Base-by-base conservation (phyloP, 2,888 invertebrate species). In the Tipula vernalis region DNA sequence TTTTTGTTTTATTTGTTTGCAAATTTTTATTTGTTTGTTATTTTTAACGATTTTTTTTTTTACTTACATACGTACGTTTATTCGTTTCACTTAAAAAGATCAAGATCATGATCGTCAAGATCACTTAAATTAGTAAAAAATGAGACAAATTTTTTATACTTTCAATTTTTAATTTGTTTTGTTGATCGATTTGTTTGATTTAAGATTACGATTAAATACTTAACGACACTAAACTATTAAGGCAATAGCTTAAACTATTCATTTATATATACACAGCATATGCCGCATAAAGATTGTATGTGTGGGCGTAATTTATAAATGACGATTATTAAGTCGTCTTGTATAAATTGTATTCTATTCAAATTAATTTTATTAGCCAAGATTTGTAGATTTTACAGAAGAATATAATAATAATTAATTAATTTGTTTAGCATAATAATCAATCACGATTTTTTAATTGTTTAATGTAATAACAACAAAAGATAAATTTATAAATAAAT, bases 81-180 rank as follows among this genome's bases (percentile, higher is more conserved):
- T 12, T 12, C 44, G 15, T 71, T 71, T 51, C n/a, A 51, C 51
- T 51, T 71, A 28, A 71, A 28, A 71, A 71, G 71, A 71, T 71
- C 71, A 71, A 71, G 71, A 71, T 71, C 71, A 71, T 28, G 71
- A 71, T 18, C 71, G 28, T 71, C 28, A 12, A 28, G 71, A 71
- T 71, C 71, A 28, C 10, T 28, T 8, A 71, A 71, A 71, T 71
- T 51, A 51, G 15, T 6, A 15, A 5, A 3, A 71, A 71, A n/a
- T n/a, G n/a, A 6, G 71, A 71, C 71, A 71, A 28, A 28, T 28
- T 10, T 71, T 8, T n/a, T 6, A 51, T 51, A 71, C 71, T 71
- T 71, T 71, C 71, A 71, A 71, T 71, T 71, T 71, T 71, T 71
- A 71, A 71, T 71, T 71, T 71, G 71, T 71, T 71, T 71, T 71